Conservation (phyloP, 2,797 vertebrate species). For the Psittacula echo region DNA sequence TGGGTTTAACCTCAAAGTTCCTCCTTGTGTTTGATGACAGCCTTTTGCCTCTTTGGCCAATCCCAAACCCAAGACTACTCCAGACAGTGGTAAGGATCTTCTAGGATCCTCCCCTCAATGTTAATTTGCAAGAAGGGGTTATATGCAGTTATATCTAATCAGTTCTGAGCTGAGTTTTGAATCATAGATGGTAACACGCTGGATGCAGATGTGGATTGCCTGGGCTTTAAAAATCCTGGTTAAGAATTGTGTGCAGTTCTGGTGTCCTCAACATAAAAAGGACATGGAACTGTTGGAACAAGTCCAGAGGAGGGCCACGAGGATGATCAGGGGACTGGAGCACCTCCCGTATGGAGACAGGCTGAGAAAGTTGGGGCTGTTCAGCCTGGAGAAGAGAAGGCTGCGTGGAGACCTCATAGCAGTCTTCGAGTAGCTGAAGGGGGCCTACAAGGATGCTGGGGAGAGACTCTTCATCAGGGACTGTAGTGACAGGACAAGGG, state of each 20-base stretch:
- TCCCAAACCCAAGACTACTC: background rate
- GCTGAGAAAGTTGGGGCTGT: too few species aligned
- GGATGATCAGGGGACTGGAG: background rate
- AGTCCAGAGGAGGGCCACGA: background rate
- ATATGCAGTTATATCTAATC: background rate
- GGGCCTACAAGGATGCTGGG: too few species aligned
- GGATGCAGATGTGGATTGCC: background rate
- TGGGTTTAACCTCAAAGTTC: background rate
- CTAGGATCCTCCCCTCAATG: accelerated
- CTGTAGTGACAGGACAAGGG: too few species aligned
- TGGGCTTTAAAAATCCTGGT: background rate
- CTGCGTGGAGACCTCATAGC: too few species aligned
- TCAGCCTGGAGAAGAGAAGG: too few species aligned
- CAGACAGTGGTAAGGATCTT: background rate
- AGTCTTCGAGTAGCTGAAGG: too few species aligned
- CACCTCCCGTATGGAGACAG: too few species aligned
- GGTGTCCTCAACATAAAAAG: background rate
- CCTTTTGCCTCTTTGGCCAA: background rate
- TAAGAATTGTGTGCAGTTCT: background rate
- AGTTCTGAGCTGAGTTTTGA: background rate
- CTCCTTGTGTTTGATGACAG: background rate
- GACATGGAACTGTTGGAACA: background rate
- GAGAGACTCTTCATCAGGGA: too few species aligned
- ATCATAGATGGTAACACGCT: background rate
- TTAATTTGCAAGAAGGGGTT: background rate